Percentiles rank a stretch among this genome's conserved stretches.
Conservation (phyloP, 2,888 invertebrate species). For the Timandra comae region DNA sequence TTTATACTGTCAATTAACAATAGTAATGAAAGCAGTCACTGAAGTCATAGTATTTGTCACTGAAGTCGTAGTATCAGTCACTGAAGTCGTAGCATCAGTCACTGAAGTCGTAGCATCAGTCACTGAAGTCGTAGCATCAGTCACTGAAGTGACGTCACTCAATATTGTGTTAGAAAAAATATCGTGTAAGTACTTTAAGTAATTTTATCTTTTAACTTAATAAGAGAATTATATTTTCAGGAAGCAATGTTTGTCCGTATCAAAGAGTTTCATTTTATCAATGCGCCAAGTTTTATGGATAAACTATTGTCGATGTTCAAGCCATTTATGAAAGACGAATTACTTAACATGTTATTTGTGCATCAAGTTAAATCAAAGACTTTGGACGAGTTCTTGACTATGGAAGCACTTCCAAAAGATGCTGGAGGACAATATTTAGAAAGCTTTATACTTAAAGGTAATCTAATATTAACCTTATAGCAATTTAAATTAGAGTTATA, state of each 20-base stretch:
- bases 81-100: too few relatives aligned
- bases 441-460: conserved; percentile 32
- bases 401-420: conserved; percentile 74
- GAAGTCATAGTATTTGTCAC: too few relatives aligned
- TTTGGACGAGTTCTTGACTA: conserved; percentile 69
- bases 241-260: conserved; percentile 79
- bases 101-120: too few relatives aligned
- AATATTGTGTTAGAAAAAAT: too few relatives aligned
- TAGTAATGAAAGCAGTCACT: too few relatives aligned
- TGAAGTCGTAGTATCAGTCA: too few relatives aligned
- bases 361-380: conserved; percentile 64
- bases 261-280: conserved; percentile 82
- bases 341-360: conserved; percentile 67
- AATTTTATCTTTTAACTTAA: too few relatives aligned
- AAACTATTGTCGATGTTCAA: conserved; percentile 79
- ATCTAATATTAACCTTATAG: conserved; percentile 1
- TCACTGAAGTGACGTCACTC: too few relatives aligned
- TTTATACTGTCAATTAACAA: too few relatives aligned
- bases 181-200: too few relatives aligned
- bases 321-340: conserved; percentile 83
- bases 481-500: too few relatives aligned
- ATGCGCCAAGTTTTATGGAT: conserved; percentile 81
- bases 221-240: conserved; percentile 59
- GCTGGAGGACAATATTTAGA: conserved; percentile 69
- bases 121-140: too few relatives aligned